These are phyloP conservation scores for Calvadosia cruxmelitensis DNA, from an alignment of 30 jellyfish, hydroid and myxozoan genomes.

Conservation along the genomic window DNA sequence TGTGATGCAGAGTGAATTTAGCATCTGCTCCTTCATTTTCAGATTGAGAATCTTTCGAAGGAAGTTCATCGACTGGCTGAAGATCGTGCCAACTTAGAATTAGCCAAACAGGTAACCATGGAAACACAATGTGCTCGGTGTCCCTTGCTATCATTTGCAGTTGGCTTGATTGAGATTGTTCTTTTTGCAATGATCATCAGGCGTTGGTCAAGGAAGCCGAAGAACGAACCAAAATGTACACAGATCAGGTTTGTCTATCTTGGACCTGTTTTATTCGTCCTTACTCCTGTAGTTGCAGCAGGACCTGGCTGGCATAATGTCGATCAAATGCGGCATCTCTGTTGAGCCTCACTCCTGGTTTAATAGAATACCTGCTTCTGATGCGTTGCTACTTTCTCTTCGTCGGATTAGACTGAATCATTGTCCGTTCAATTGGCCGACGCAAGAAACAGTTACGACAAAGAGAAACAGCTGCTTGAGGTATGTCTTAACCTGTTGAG, in stretches of 20 bases:
- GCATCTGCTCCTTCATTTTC: not conserved
- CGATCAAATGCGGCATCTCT: too few species aligned
- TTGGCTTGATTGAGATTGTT: too few species aligned
- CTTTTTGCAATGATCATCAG: not conserved
- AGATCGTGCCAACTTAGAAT: constrained; percentile 19
- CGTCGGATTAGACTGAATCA: not conserved
- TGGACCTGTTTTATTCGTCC: not conserved
- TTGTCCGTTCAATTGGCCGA: not conserved
- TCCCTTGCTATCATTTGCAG: not conserved
- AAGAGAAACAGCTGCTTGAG: not conserved
- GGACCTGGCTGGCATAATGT: not conserved
- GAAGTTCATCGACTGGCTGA: constrained; percentile 8
- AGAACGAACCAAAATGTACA: not conserved
- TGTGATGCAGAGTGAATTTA: too few species aligned
- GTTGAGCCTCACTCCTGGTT: too few species aligned
- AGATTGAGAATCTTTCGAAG: constrained; percentile 30
- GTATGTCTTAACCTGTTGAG: not conserved
- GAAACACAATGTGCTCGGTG: too few species aligned
- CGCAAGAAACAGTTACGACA: not conserved
- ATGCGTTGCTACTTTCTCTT: too few species aligned
- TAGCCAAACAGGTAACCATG: constrained; percentile 20
- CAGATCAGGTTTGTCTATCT: constrained; percentile 3
- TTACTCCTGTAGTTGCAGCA: not conserved
- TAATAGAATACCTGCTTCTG: too few species aligned
- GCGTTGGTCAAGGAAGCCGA: not conserved